Base-by-base conservation (phyloP, 2,888 invertebrate species). In the Heteromurus nitidus region DNA sequence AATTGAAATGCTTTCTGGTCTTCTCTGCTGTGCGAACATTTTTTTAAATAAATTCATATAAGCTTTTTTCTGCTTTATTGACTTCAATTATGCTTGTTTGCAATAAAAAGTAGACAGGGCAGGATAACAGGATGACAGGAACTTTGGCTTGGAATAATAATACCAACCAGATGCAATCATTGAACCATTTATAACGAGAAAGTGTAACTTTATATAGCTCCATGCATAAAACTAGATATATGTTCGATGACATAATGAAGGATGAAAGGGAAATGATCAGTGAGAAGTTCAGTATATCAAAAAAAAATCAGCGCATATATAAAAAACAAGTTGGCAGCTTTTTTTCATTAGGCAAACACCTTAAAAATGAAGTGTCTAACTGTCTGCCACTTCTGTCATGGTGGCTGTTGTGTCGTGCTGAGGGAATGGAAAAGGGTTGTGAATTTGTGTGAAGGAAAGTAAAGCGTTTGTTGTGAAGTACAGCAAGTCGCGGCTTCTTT, bases 131-230 rank as follows among this genome's bases (percentile, higher is more conserved):
- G n/a, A n/a, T n/a, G n/a, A n/a, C n/a, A n/a, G n/a, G n/a, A n/a
- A n/a, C n/a, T n/a, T n/a, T n/a, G n/a, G n/a, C n/a, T n/a, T n/a
- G n/a, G n/a, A n/a, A n/a, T n/a, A n/a, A n/a, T n/a, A n/a, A n/a
- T n/a, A n/a, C n/a, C n/a, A n/a, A n/a, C n/a, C n/a, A n/a, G 20
- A 13, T 53, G 26, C 5, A 13, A 58, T 58, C 58, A 58, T 24
- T 58, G 58, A 26, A 26, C 58, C 5, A 58, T 58, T 58, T 50
- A 50, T n/a, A 16, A 58, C 50, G n/a, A 50, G n/a, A 50, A 50
- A 50, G 9, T 50, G 13, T 9, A 9, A 18, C n/a, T 50, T 50
- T 18, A 50, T 7, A 50, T 5, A 36, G n/a, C 36, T 36, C 7
- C 36, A 9, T 36, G 36, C 36, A 36, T 13, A 36, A 13, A 50